A percentile compares a stretch with the other conserved stretches of the same genome.
These are phyloP conservation scores for Cygnus olor DNA, from an alignment of 2,797 vertebrate species.

Conservation along the genomic window DNA sequence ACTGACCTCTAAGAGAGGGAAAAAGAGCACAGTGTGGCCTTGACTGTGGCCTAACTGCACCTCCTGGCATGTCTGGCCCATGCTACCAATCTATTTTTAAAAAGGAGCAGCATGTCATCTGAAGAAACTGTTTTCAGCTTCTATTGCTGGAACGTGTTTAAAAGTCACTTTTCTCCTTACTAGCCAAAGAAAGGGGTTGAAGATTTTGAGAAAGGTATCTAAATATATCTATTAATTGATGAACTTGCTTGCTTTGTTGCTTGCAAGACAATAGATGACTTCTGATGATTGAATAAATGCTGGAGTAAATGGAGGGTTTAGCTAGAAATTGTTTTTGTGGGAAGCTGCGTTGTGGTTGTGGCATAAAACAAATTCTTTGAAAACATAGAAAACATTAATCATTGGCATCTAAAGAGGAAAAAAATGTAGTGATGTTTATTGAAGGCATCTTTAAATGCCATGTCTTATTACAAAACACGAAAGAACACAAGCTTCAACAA, in stretches of 20 bases:
- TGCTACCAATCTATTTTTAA: background rate
- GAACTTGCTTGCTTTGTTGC: background rate
- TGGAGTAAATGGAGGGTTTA: background rate
- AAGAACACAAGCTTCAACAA: constrained; percentile 33
- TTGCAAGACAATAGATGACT: background rate
- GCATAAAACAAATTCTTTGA: constrained; percentile 34
- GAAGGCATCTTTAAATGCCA: constrained; percentile 17
- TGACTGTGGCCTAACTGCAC: background rate
- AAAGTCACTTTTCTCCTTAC: background rate
- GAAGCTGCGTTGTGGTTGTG: background rate
- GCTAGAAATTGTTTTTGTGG: background rate
- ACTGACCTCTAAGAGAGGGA: background rate
- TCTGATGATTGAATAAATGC: background rate
- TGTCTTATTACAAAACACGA: constrained; percentile 15
- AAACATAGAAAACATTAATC: constrained; percentile 1
- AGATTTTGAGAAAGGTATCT: background rate
- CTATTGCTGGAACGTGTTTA: background rate
- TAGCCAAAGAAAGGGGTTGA: background rate
- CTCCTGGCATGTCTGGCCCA: background rate
- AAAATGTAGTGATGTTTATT: constrained; percentile 9
- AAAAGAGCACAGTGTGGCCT: background rate
- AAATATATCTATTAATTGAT: background rate
- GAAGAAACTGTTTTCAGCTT: background rate
- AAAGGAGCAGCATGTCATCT: background rate
- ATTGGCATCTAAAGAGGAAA: constrained; percentile 25